Evolutionary conservation across 2,113 vertebrate genomes (phyloP).

Genomic region (Heterotilapia buettikoferi): DNA sequence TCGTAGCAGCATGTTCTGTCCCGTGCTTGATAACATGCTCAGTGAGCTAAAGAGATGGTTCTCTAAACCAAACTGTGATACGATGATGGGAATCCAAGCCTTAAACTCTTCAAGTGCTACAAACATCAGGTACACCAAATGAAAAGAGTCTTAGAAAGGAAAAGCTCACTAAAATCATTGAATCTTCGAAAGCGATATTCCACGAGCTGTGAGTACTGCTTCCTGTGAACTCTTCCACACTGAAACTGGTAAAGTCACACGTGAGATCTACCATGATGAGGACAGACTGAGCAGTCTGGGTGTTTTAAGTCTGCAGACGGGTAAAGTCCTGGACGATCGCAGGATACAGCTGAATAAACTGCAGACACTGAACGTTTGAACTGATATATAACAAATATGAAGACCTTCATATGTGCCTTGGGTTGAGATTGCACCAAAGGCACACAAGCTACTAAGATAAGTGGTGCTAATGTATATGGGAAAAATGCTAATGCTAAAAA

Average conservation of each 20-base stretch:
- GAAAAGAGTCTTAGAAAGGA: background rate
- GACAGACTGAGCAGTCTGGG: background rate
- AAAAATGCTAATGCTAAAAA: background rate
- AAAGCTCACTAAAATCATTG: background rate
- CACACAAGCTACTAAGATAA: background rate
- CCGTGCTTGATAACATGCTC: background rate
- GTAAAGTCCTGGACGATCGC: background rate
- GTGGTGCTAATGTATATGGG: background rate
- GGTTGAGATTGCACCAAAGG: background rate
- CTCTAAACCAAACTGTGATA: background rate
- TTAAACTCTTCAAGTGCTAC: background rate
- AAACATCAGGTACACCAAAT: background rate
- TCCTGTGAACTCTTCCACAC: background rate
- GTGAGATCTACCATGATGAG: background rate
- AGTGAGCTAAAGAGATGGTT: background rate
- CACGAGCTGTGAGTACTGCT: background rate
- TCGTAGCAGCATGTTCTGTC: background rate
- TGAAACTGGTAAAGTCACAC: background rate
- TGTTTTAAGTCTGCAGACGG: background rate
- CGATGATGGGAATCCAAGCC: background rate
- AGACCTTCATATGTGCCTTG: background rate
- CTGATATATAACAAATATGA: background rate
- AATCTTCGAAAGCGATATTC: background rate
- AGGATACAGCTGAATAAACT: background rate
- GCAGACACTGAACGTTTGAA: background rate